A percentile compares a stretch with the other conserved stretches of the same genome.
phyloP scores from a whole-genome alignment of 1,140 invertebrate species.

The Zelostemma sp. region DNA sequence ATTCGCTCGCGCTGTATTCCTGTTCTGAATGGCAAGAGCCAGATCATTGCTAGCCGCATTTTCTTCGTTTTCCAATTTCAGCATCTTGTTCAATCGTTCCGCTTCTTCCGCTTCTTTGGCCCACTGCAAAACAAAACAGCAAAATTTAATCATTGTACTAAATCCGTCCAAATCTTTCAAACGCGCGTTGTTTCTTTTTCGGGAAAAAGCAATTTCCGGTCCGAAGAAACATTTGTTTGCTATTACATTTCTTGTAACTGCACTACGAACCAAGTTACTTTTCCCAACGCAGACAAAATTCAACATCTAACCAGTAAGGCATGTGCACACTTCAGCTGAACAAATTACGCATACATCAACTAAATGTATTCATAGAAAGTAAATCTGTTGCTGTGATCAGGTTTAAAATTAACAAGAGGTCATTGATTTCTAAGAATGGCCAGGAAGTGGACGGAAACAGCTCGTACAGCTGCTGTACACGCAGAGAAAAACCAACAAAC shows the following conservation, averaged over 20 bases:
- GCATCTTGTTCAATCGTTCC: conserved; percentile 57
- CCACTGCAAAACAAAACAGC: conserved; percentile 56
- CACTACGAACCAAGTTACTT: too few relatives aligned
- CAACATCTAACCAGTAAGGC: too few relatives aligned
- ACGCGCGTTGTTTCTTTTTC: too few relatives aligned
- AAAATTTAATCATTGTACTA: too few relatives aligned
- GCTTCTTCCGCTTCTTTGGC: conserved; percentile 65
- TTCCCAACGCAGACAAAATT: too few relatives aligned
- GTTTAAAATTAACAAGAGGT: conserved; percentile 41
- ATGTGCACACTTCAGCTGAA: conserved; percentile 12
- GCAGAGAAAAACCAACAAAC: background rate
- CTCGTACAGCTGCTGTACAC: conserved; percentile 15
- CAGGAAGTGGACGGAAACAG: conserved; percentile 16
- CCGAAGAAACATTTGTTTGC: too few relatives aligned
- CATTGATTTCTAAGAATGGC: conserved; percentile 34
- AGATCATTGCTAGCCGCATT: conserved; percentile 54
- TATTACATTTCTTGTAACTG: too few relatives aligned
- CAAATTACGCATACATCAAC: conserved; percentile 29
- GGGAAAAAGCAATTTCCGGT: too few relatives aligned
- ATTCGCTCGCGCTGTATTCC: conserved; percentile 54
- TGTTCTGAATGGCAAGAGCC: conserved; percentile 59
- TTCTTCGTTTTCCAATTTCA: conserved; percentile 60
- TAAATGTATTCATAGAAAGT: conserved; percentile 10
- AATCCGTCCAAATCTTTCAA: too few relatives aligned
- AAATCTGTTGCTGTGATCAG: conserved; percentile 32